Evolutionary conservation across 2,113 vertebrate species (phyloP).

Genomic region (Cyanistes caeruleus): DNA sequence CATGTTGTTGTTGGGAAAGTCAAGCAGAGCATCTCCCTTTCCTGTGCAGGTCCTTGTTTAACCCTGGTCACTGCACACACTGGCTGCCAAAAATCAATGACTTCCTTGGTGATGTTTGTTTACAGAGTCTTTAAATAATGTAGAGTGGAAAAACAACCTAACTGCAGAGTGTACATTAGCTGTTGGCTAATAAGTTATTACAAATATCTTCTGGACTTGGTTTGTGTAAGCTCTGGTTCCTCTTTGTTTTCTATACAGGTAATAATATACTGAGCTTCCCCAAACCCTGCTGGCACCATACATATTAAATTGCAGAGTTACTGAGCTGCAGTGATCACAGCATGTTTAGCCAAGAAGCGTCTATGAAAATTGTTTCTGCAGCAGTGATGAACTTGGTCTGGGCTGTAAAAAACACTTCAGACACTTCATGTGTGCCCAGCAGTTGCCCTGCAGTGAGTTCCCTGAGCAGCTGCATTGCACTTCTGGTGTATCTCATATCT

Average conservation of each 20-base stretch:
- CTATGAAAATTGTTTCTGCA: background rate
- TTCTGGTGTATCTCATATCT: accelerated
- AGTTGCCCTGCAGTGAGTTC: background rate
- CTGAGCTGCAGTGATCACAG: background rate
- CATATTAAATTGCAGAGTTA: background rate
- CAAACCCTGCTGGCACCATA: background rate
- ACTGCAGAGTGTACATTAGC: background rate
- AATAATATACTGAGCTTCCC: background rate
- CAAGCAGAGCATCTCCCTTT: background rate
- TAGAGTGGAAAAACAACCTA: constrained; percentile 8
- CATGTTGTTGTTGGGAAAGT: background rate
- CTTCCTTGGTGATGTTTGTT: constrained; percentile 22
- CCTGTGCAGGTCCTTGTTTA: background rate
- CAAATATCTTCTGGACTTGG: background rate
- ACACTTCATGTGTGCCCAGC: background rate
- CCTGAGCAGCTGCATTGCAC: background rate
- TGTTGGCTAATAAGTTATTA: background rate
- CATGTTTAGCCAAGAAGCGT: background rate
- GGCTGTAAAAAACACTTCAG: background rate
- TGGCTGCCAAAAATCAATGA: constrained; percentile 8
- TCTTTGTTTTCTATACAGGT: background rate
- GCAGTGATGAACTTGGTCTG: background rate
- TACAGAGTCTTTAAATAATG: constrained; percentile 11
- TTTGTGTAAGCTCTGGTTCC: background rate
- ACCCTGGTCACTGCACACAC: background rate